Percentiles rank a stretch among this genome's conserved stretches.
Conservation (phyloP, 2,113 vertebrate species). For the cattle (Bos taurus) region ARS-UCD2.0 NC_037332.1:97278501-97279000, state of each 20-base stretch:
- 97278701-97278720: conserved; percentile 26
- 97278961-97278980: not conserved
- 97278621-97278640: not conserved
- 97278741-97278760: conserved; percentile 18
- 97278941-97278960: not conserved
- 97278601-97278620: not conserved
- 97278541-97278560: not conserved
- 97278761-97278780: conserved; percentile 48
- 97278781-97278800: conserved; percentile 34
- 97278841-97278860: not conserved
- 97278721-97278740: not conserved
- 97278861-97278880: not conserved
- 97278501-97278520: rapidly evolving
- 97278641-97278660: not conserved
- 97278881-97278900: not conserved
- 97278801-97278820: conserved; percentile 35
- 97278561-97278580: not conserved
- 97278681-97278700: conserved; percentile 19
- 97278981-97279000: not conserved
- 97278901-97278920: not conserved
- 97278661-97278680: not conserved
- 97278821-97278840: not conserved
- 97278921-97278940: not conserved
- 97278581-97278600: not conserved
- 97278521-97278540: not conserved